Evolutionary conservation across 2,797 vertebrate species (phyloP), one percentile per base, ranked within the genome.

Genomic region (Acomys russatus): DNA sequence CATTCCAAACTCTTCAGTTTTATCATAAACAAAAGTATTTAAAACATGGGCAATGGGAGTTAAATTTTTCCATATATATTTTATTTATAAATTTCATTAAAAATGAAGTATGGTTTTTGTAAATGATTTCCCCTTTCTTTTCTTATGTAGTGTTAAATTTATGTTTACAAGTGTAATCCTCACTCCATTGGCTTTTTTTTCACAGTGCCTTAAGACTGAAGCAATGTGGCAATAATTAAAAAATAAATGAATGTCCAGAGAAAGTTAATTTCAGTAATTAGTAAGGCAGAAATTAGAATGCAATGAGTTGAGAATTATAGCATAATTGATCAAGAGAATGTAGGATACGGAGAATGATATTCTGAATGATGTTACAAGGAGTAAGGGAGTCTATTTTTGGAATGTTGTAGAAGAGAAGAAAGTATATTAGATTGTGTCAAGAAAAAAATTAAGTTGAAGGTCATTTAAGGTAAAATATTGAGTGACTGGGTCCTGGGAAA

Each of bases 211-310:
- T 94, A 61, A 92, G 68, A 88, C 30, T 70, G 20, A 14, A 10
- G 61, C 28, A 94, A 90, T 35, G 51, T 18, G 59, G 25, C 77
- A 66, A 79, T 89, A 94, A 93, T 90, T 78, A 96, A 90, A n/a
- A 93, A 93, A 94, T 88, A 90, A 96, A 92, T 93, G 56, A 66
- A 15, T 63, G 71, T 30, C 33, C 10, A 22, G 35, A 85, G 70
- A 94, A 90, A 91, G 83, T 87, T 93, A 90, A 94, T 88, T 93
- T 93, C 61, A 92, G 18, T 90, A 94, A 73, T 84, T 23, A 38
- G 64, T 1, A 38, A 88, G 70, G 71, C 38, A 94, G 66, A 92
- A 82, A 76, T 64, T 82, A 59, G 49, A 82, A 96, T 73, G 85
- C 49, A 82, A 71, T 86, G 85, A 90, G 30, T 93, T 86, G 25